Evolutionary conservation across 1,140 invertebrate species (phyloP), one percentile per base, ranked within the genome.

Genomic region (Drosophila albomicans): DNA sequence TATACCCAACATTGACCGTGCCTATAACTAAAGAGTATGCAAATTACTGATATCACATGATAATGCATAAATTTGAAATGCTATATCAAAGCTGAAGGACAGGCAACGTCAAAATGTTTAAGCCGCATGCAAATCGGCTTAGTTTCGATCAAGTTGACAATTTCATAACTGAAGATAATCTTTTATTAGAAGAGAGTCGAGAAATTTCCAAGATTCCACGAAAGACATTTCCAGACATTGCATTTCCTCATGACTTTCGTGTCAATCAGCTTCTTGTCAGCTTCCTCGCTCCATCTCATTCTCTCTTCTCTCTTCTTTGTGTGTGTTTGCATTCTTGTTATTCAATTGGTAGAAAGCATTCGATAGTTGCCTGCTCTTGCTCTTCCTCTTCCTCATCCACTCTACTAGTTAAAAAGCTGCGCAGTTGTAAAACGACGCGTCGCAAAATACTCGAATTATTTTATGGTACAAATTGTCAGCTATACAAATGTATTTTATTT

Each of bases 381-480:
- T 62, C 35, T 52, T 32, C 5, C 20, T 61, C 15, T 52, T 25
- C 41, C 15, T 8, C 20, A 0, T 20, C 20, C 20, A 20, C 6
- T 62, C 7, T 51, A 35, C 63, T n/a, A 57, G 58, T 74, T 46
- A 28, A 73, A 75, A 30, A 58, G 58, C 66, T 77, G 63, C 75
- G 75, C 75, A 78, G 58, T 78, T 78, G 70, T 78, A 78, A 79
- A 79, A 51, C 46, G 51, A 78, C 63, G 43, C 56, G 48, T 30
- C 48, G 61, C 46, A 74, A 85, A 75, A 81, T 69, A 69, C 77
- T 62, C 43, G 59, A 62, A 74, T 69, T 49, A 61, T 78, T 84
- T 84, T 76, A 81, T 81, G 77, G 68, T 77, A 79, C 75, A 57
- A 67, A 77, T 79, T 82, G 81, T 73, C 70, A 74, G 76, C 61